These are phyloP conservation scores for Teleopsis dalmanni DNA, from an alignment of 1,140 invertebrate species.

Conservation along the genomic window DNA sequence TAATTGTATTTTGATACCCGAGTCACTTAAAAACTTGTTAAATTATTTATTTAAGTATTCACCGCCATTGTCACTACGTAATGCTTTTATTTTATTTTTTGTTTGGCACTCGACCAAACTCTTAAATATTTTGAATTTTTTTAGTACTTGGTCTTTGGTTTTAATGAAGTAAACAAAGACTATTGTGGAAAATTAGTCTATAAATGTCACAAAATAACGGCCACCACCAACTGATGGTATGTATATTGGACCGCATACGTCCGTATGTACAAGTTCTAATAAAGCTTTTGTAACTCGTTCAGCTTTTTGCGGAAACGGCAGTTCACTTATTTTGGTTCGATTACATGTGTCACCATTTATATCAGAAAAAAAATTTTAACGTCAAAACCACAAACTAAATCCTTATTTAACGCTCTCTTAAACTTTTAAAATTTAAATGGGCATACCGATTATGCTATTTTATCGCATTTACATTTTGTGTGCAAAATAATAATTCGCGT, in stretches of 20 bases:
- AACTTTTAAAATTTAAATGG: slow-evolving; percentile 1
- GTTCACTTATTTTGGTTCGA: slow-evolving; percentile 6
- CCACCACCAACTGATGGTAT: slow-evolving; percentile 18
- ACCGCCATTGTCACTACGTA: slow-evolving; percentile 28
- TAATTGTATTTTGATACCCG: slow-evolving; percentile 18
- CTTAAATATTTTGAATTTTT: slow-evolving; percentile 26
- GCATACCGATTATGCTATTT: slow-evolving; percentile 4
- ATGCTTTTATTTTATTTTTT: slow-evolving; percentile 20
- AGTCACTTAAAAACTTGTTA: slow-evolving; percentile 11
- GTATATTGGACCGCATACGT: slow-evolving; percentile 43
- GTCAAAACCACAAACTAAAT: background rate
- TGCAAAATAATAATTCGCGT: background rate
- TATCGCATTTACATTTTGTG: background rate
- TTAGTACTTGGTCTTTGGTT: slow-evolving; percentile 26
- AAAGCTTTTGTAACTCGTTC: slow-evolving; percentile 1
- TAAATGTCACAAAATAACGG: slow-evolving; percentile 32
- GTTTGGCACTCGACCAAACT: slow-evolving; percentile 27
- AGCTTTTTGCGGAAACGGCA: slow-evolving; percentile 5
- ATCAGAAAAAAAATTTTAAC: background rate
- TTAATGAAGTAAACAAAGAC: slow-evolving; percentile 28
- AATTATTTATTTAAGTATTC: slow-evolving; percentile 29
- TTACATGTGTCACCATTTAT: background rate
- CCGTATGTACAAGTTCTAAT: slow-evolving; percentile 39
- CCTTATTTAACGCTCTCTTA: background rate
- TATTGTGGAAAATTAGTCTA: slow-evolving; percentile 28